A percentile compares a stretch with the other conserved stretches of the same genome.
phyloP scores from a whole-genome alignment of 92 coral and sea anemone species.

The Porites rus region DNA sequence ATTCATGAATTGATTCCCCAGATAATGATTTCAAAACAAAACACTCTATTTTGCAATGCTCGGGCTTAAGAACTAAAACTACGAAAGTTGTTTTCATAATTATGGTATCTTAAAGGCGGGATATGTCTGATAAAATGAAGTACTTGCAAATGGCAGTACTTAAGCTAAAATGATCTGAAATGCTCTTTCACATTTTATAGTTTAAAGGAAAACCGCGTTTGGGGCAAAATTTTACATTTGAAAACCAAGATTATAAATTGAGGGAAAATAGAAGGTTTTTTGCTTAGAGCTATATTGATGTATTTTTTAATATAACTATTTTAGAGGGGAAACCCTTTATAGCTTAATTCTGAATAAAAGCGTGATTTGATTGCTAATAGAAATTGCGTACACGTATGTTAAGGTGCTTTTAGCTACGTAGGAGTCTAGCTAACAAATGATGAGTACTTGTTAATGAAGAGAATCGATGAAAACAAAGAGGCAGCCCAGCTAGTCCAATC shows the following conservation, averaged over 20 bases:
- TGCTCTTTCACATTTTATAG: too few species aligned
- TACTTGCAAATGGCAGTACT: too few species aligned
- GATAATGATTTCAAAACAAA: not conserved
- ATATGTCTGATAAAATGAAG: too few species aligned
- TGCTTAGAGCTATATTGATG: slow-evolving; percentile 12
- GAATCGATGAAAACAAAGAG: not conserved
- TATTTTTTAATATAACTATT: slow-evolving; percentile 7
- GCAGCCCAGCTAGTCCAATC: too few species aligned
- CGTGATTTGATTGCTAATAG: slow-evolving; percentile 10
- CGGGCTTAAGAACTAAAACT: not conserved
- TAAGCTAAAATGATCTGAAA: too few species aligned
- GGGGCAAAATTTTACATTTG: too few species aligned
- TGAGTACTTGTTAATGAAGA: not conserved
- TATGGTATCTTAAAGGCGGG: too few species aligned
- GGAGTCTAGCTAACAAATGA: too few species aligned
- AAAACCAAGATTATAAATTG: not conserved
- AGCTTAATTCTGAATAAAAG: not conserved
- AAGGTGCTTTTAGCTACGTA: not conserved
- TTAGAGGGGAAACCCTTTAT: not conserved
- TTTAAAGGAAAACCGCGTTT: too few species aligned
- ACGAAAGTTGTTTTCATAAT: too few species aligned
- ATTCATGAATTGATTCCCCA: not conserved
- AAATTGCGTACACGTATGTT: not conserved
- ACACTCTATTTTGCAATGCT: not conserved
- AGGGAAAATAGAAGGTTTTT: not conserved